phyloP scores from a whole-genome alignment of 2,797 vertebrate species.

The Poecilia gillii region DNA sequence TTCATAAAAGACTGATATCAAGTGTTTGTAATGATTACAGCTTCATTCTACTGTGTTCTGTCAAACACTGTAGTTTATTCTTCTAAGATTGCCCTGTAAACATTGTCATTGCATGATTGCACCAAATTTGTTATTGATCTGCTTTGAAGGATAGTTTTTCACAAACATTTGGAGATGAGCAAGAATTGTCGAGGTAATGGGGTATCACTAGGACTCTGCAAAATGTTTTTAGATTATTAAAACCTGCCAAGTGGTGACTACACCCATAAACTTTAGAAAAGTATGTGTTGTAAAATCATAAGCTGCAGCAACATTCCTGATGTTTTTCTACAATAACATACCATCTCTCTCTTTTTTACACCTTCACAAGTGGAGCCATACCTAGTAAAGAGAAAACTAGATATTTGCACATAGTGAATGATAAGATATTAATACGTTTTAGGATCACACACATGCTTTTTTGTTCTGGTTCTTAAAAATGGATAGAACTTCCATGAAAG shows the following conservation, averaged over 20 bases:
- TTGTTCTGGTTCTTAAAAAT: background rate
- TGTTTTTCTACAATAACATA: background rate
- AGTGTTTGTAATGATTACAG: background rate
- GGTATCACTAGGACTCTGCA: background rate
- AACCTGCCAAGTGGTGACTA: background rate
- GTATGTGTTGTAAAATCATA: background rate
- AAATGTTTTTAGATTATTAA: background rate
- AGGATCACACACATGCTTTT: background rate
- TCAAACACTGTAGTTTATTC: background rate
- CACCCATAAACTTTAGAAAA: background rate
- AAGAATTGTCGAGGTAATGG: background rate
- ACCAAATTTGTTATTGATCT: slow-evolving; percentile 2
- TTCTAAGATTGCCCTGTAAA: background rate
- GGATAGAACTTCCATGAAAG: background rate
- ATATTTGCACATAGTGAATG: background rate
- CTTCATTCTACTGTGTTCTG: background rate
- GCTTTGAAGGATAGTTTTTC: background rate
- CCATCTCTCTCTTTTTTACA: background rate
- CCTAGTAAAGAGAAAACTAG: no score
- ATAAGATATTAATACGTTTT: background rate
- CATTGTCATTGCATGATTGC: background rate
- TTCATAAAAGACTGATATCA: background rate
- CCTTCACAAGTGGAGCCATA: background rate
- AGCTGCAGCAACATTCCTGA: background rate
- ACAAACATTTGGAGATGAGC: background rate